phyloP scores from a whole-genome alignment of 2,113 vertebrate species.

The Mormyrus iriodes region DNA sequence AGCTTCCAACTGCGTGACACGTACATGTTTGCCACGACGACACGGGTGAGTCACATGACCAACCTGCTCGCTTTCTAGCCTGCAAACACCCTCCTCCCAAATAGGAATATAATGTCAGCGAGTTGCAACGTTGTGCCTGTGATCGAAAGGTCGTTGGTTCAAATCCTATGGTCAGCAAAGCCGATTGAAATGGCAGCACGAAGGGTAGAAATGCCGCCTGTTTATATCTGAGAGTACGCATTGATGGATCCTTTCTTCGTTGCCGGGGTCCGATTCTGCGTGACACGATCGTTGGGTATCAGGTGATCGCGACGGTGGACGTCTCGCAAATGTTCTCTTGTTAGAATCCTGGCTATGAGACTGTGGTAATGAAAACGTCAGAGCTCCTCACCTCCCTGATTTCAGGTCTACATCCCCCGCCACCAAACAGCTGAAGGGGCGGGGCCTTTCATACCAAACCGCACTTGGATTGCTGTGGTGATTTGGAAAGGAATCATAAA shows the following conservation, averaged over 20 bases:
- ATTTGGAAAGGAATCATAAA: too few relatives aligned
- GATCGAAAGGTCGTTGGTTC: not conserved
- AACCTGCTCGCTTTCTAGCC: not conserved
- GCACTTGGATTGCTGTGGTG: too few relatives aligned
- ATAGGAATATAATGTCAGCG: not conserved
- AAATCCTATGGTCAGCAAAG: not conserved
- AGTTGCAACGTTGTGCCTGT: not conserved
- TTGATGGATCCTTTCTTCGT: not conserved
- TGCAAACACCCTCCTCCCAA: not conserved
- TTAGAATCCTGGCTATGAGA: not conserved
- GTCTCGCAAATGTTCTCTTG: not conserved
- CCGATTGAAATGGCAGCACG: not conserved
- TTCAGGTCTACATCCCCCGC: not conserved
- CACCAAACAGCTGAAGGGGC: too few relatives aligned
- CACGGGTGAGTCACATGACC: slow-evolving; percentile 50
- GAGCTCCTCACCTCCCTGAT: not conserved
- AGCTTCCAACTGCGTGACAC: slow-evolving; percentile 94
- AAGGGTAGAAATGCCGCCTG: not conserved
- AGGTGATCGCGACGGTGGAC: not conserved
- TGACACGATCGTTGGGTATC: not conserved
- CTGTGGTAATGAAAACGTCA: not conserved
- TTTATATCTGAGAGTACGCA: not conserved
- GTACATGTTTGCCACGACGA: slow-evolving; percentile 94
- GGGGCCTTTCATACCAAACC: too few relatives aligned
- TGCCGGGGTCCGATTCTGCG: not conserved